Conservation (phyloP, 2,888 invertebrate species). For the Hypolimnas misippus region DNA sequence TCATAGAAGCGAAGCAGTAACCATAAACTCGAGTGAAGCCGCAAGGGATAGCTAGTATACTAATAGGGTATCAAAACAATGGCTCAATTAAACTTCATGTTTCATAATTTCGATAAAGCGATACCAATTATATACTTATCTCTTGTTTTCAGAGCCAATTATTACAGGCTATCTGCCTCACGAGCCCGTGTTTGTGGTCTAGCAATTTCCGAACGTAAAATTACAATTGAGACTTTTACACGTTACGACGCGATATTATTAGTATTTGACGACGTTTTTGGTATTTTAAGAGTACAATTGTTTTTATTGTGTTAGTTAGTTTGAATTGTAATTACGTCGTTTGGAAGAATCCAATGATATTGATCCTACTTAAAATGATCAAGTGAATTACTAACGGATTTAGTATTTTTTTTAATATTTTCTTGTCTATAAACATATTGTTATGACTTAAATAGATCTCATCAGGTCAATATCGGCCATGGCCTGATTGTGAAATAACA, state of each 20-base stretch:
- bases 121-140: constrained; percentile 12
- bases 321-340: no score
- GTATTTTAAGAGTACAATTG: background rate
- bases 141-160: constrained; percentile 11
- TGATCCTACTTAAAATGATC: no score
- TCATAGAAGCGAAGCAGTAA: no score
- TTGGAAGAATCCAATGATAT: no score
- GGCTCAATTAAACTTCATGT: constrained; percentile 3
- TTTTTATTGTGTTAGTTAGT: background rate
- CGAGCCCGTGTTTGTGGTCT: constrained; percentile 9
- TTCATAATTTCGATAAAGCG: constrained; percentile 12
- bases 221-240: constrained; percentile 1
- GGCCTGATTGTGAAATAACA: no score
- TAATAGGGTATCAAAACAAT: background rate
- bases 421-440: no score
- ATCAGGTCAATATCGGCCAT: no score
- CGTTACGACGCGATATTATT: background rate
- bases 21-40: no score
- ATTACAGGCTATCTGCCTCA: constrained; percentile 11
- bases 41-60: no score
- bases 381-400: no score
- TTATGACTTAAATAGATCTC: no score
- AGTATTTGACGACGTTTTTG: background rate
- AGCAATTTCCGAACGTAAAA: constrained; percentile 16
- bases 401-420: no score